phyloP scores from a whole-genome alignment of 2,888 invertebrate species.

The Alloplasta piceator region DNA sequence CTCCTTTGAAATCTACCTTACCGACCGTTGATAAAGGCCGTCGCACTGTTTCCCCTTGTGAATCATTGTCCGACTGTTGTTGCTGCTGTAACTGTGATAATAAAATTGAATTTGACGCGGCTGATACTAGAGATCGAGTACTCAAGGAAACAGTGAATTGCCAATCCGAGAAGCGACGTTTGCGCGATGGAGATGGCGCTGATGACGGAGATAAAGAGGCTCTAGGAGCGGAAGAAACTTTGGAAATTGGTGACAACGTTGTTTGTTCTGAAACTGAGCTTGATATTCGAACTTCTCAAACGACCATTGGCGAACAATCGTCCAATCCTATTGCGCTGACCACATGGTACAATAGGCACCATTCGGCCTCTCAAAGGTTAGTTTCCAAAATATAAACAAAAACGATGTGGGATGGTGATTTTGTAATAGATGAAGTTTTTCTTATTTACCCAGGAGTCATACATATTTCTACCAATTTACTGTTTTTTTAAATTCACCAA shows the following conservation, averaged over 20 bases:
- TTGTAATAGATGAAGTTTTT: no score
- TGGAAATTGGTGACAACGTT: slow-evolving; percentile 46
- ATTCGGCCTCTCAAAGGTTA: slow-evolving; percentile 59
- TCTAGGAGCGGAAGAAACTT: slow-evolving; percentile 23
- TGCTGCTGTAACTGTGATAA: slow-evolving; percentile 57
- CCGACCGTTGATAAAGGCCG: slow-evolving; percentile 40
- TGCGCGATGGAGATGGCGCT: slow-evolving; percentile 72
- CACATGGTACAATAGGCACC: slow-evolving; percentile 70
- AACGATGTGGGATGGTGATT: no score
- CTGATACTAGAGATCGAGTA: neutral
- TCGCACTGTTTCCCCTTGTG: slow-evolving; percentile 46
- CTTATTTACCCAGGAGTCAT: no score
- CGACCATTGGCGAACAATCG: slow-evolving; percentile 56
- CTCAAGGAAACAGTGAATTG: slow-evolving; percentile 39
- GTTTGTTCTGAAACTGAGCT: slow-evolving; percentile 61
- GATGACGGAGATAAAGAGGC: slow-evolving; percentile 55
- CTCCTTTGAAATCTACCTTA: slow-evolving; percentile 11
- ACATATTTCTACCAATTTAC: no score
- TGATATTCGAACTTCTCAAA: slow-evolving; percentile 52
- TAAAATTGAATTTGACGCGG: slow-evolving; percentile 9
- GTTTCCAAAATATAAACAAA: neutral
- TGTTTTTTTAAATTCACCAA: no score
- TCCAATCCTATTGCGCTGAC: slow-evolving; percentile 64
- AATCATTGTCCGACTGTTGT: slow-evolving; percentile 62
- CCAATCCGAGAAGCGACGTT: slow-evolving; percentile 62